A percentile compares a stretch with the other conserved stretches of the same genome.
Evolutionary conservation across 2,113 vertebrate genomes (phyloP).

Genomic region (Lamprotornis superbus): DNA sequence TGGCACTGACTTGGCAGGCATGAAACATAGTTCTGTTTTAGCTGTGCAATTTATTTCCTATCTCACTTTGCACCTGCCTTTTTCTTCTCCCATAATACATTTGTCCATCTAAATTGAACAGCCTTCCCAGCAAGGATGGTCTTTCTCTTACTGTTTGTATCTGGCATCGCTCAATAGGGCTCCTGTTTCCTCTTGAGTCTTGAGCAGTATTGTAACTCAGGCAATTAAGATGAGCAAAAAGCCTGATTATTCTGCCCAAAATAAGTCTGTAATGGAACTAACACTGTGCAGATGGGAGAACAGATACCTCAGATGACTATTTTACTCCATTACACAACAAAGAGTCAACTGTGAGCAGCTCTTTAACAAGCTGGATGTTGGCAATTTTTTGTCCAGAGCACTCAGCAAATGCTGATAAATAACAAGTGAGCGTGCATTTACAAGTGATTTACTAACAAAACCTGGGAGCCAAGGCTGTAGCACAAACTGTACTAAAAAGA

Average conservation of each 20-base stretch:
- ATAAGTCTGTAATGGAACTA: constrained; percentile 16
- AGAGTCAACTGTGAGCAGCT: constrained; percentile 11
- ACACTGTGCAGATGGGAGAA: constrained; percentile 32
- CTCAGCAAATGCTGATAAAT: constrained; percentile 28
- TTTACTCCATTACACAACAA: constrained; percentile 41
- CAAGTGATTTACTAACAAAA: constrained; percentile 2
- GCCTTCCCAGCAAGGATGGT: not conserved
- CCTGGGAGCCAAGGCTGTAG: not conserved
- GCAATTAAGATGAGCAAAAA: constrained; percentile 49
- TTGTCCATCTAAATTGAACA: constrained; percentile 17
- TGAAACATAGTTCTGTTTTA: not conserved
- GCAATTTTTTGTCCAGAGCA: constrained; percentile 2
- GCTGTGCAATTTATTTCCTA: constrained; percentile 18
- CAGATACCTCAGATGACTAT: constrained; percentile 3
- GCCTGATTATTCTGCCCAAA: constrained; percentile 28
- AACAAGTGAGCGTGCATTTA: not conserved
- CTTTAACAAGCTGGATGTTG: not conserved
- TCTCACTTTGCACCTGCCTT: not conserved
- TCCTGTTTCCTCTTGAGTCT: constrained; percentile 21
- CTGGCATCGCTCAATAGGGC: not conserved
- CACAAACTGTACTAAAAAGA: not conserved
- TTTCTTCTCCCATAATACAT: not conserved
- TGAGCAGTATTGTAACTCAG: not conserved
- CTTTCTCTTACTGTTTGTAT: constrained; percentile 20
- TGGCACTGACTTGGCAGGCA: not conserved